Evolutionary conservation across 2,888 invertebrate species (phyloP).

Genomic region (Parnassius apollo): DNA sequence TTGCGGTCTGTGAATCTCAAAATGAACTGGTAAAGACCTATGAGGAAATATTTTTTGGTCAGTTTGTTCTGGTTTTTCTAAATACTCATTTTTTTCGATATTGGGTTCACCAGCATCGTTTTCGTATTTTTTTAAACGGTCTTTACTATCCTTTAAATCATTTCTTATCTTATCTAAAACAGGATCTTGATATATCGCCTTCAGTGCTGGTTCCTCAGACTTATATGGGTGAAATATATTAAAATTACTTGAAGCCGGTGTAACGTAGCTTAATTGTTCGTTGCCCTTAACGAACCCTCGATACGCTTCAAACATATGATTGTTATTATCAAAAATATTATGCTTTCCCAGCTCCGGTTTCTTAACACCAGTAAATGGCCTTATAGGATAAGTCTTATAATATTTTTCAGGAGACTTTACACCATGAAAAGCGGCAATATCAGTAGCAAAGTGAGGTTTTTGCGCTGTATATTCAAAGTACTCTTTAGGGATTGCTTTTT

Average conservation of each 20-base stretch:
- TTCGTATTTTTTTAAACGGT: constrained; percentile 59
- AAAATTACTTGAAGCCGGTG: constrained; percentile 55
- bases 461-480: constrained; percentile 68
- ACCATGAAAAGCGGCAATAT: constrained; percentile 65
- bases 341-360: constrained; percentile 61
- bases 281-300: constrained; percentile 52
- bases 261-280: constrained; percentile 39
- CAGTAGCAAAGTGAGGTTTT: constrained; percentile 67
- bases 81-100: constrained; percentile 59
- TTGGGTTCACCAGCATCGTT: constrained; percentile 57
- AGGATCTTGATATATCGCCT: constrained; percentile 64
- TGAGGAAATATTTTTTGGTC: constrained; percentile 60
- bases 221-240: constrained; percentile 72
- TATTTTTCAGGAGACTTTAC: constrained; percentile 60
- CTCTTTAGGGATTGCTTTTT: constrained; percentile 49
- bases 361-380: constrained; percentile 50
- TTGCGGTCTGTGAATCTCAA: constrained; percentile 65
- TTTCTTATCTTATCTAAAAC: constrained; percentile 57
- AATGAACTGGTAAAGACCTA: constrained; percentile 56
- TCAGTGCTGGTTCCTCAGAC: constrained; percentile 61
- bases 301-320: constrained; percentile 47
- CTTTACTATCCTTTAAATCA: constrained; percentile 55
- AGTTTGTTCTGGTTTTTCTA: constrained; percentile 60
- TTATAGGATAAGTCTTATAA: constrained; percentile 58
- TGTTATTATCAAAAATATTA: constrained; percentile 49